A percentile compares a stretch with the other conserved stretches of the same genome.
phyloP scores from a whole-genome alignment of 2,888 invertebrate species.

The Carterocephalus palaemon region DNA sequence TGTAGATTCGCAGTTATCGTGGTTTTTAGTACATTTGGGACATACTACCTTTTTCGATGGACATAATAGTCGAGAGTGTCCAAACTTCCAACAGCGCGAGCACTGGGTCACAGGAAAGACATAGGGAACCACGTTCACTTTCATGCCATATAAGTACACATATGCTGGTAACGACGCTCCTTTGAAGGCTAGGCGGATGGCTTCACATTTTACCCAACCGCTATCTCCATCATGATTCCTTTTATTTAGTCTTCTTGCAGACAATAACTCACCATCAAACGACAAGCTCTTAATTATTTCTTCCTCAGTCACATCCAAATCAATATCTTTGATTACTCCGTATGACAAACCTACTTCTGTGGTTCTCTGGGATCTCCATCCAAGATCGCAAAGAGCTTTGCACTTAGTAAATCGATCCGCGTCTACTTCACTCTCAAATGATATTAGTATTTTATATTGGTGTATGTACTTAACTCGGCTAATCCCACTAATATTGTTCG shows the following conservation, averaged over 20 bases:
- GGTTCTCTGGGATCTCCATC: conserved; percentile 25
- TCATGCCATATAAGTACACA: conserved; percentile 13
- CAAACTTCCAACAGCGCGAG: conserved; percentile 26
- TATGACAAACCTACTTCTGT: conserved; percentile 27
- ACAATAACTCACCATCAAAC: conserved; percentile 12
- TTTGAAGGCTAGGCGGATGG: conserved; percentile 20
- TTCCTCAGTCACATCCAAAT: conserved; percentile 22
- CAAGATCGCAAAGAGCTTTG: conserved; percentile 11
- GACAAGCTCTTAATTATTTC: conserved; percentile 23
- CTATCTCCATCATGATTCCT: background rate
- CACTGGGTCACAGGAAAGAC: background rate
- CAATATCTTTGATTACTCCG: conserved; percentile 27
- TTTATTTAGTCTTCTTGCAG: conserved; percentile 18
- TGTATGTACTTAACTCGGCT: conserved; percentile 22
- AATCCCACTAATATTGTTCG: background rate
- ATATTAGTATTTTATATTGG: conserved; percentile 24
- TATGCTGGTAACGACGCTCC: conserved; percentile 22
- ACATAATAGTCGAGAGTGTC: conserved; percentile 17
- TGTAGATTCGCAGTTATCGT: conserved; percentile 3
- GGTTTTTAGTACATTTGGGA: background rate
- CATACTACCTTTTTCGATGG: background rate
- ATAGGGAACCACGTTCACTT: background rate
- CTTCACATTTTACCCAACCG: background rate
- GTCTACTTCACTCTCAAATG: conserved; percentile 15
- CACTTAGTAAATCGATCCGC: conserved; percentile 16